phyloP scores from a whole-genome alignment of 2,888 invertebrate genomes.

The Nemotelus pantherinus region DNA sequence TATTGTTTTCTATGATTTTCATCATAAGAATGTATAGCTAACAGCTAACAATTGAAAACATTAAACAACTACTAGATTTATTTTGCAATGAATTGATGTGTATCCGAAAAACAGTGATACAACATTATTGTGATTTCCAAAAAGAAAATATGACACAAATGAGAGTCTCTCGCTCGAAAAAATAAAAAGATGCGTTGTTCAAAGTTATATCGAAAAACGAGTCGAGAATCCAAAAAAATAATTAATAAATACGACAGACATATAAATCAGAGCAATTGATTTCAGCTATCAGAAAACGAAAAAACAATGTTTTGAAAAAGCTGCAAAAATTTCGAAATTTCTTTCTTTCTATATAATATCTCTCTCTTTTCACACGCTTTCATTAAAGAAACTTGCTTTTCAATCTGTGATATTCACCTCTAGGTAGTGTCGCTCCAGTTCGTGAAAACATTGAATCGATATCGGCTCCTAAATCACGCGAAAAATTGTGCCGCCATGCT shows the following conservation, averaged over 20 bases:
- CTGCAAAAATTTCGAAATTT: slow-evolving; percentile 46
- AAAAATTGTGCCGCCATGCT: slow-evolving; percentile 72
- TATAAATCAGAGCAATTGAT: neutral
- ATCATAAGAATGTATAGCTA: slow-evolving; percentile 28
- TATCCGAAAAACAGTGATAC: slow-evolving; percentile 45
- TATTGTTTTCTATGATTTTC: slow-evolving; percentile 4
- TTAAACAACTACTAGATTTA: slow-evolving; percentile 23
- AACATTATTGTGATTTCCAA: slow-evolving; percentile 6
- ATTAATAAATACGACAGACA: neutral
- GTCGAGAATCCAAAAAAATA: slow-evolving; percentile 9
- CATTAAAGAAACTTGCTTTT: slow-evolving; percentile 63
- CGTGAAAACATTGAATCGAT: slow-evolving; percentile 78
- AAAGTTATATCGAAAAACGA: slow-evolving; percentile 20
- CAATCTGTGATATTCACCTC: slow-evolving; percentile 72
- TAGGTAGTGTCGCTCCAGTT: slow-evolving; percentile 70
- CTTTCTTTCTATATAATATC: slow-evolving; percentile 51
- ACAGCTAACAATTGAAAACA: slow-evolving; percentile 28
- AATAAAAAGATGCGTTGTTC: slow-evolving; percentile 4
- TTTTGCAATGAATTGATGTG: slow-evolving; percentile 47
- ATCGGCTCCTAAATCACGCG: slow-evolving; percentile 76
- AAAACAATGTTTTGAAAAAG: slow-evolving; percentile 6
- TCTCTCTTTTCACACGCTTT: slow-evolving; percentile 50
- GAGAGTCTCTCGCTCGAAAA: neutral
- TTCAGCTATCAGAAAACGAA: neutral
- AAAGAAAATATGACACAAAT: slow-evolving; percentile 35